A percentile compares a stretch with the other conserved stretches of the same genome.
Conservation (phyloP, 2,888 invertebrate species). For the Nemoura dubitans region DNA sequence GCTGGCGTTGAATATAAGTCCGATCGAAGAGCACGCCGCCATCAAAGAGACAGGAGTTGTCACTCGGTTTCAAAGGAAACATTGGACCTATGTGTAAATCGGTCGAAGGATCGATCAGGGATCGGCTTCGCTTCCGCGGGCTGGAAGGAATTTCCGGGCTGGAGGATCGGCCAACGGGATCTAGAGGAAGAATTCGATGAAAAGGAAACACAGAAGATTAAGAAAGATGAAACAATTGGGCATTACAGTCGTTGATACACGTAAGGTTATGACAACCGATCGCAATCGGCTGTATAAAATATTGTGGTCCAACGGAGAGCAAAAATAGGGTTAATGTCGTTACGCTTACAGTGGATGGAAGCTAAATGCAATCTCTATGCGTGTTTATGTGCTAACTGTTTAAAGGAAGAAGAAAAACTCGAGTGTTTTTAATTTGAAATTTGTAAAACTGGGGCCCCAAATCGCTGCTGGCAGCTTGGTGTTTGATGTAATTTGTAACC, state of each 20-base stretch:
- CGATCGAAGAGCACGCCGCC: constrained; percentile 72
- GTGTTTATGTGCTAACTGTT: background rate
- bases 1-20: constrained; percentile 72
- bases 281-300: background rate
- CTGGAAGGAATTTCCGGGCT: too few relatives aligned
- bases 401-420: background rate
- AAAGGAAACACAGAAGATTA: background rate
- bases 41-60: constrained; percentile 69
- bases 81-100: constrained; percentile 73
- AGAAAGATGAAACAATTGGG: background rate
- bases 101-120: too few relatives aligned
- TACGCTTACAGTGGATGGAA: background rate
- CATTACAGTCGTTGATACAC: background rate
- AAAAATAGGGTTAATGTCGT: background rate
- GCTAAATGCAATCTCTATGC: background rate
- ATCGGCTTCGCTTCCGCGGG: too few relatives aligned
- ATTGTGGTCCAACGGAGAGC: too few relatives aligned
- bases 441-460: background rate
- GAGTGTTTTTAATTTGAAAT: background rate
- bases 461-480: background rate
- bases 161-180: too few relatives aligned
- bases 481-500: background rate
- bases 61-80: constrained; percentile 70
- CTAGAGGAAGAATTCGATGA: too few relatives aligned
- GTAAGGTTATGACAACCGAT: background rate